These are phyloP conservation scores for Drosophila nasuta DNA, from an alignment of 1,140 invertebrate genomes.

Conservation along the genomic window DNA sequence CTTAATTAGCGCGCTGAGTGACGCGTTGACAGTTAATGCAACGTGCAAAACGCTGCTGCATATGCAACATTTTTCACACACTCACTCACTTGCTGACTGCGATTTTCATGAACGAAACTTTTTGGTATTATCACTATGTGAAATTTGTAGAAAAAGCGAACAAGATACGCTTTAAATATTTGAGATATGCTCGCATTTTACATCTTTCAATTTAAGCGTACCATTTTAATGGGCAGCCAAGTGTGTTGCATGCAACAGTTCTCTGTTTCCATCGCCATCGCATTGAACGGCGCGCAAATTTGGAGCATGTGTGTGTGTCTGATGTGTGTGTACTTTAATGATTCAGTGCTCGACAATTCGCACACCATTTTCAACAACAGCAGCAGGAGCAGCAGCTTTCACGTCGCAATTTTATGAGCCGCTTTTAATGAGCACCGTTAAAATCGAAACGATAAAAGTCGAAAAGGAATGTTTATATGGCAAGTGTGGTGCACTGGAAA, in stretches of 20 bases:
- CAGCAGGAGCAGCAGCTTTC: not conserved
- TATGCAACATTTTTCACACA: slow-evolving; percentile 63
- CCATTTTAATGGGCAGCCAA: slow-evolving; percentile 9
- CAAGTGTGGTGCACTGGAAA: slow-evolving; percentile 31
- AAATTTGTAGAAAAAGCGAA: not conserved
- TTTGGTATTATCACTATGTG: too few relatives aligned
- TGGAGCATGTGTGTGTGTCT: not conserved
- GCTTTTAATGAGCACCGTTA: slow-evolving; percentile 49
- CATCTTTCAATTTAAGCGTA: not conserved
- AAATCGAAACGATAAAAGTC: slow-evolving; percentile 44
- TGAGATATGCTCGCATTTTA: not conserved
- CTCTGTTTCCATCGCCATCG: slow-evolving; percentile 3
- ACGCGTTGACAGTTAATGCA: slow-evolving; percentile 77
- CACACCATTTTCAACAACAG: slow-evolving; percentile 25
- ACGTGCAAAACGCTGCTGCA: slow-evolving; percentile 64
- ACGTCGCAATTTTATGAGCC: slow-evolving; percentile 32
- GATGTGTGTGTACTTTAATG: slow-evolving; percentile 26
- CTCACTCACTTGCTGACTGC: slow-evolving; percentile 23
- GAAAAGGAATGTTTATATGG: slow-evolving; percentile 26
- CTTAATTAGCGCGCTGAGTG: slow-evolving; percentile 79
- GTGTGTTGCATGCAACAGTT: slow-evolving; percentile 28
- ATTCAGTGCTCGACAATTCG: slow-evolving; percentile 34
- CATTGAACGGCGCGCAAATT: slow-evolving; percentile 6
- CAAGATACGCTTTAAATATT: not conserved
- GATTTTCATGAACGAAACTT: slow-evolving; percentile 19